These are phyloP conservation scores for Dioctria linearis DNA, from an alignment of 2,888 invertebrate genomes.

Conservation along the genomic window DNA sequence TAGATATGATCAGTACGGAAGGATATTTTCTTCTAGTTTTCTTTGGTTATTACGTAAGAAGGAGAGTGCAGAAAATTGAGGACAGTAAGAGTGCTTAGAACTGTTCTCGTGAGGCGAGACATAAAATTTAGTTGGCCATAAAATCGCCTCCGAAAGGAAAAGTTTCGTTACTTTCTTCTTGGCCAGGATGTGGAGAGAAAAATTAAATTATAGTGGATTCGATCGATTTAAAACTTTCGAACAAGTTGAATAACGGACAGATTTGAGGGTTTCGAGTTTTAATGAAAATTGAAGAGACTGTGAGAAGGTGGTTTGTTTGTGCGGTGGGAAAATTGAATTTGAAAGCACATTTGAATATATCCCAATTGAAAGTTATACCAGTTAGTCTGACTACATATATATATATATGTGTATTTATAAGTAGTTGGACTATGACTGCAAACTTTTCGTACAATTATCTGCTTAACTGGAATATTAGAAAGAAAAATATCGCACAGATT, in stretches of 20 bases:
- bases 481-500: neutral
- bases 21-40: slow-evolving; percentile 3
- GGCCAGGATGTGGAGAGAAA: slow-evolving; percentile 15
- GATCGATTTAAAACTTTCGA: slow-evolving; percentile 34
- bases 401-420: too few relatives aligned
- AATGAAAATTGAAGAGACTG: neutral
- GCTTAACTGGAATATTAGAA: neutral
- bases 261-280: slow-evolving; percentile 29
- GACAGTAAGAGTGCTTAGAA: neutral
- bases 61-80: slow-evolving; percentile 3
- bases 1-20: slow-evolving; percentile 27
- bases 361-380: neutral
- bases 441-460: slow-evolving; percentile 25
- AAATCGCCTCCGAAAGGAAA: slow-evolving; percentile 42
- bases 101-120: slow-evolving; percentile 6
- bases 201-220: slow-evolving; percentile 43
- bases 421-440: slow-evolving; percentile 5
- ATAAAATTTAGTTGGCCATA: slow-evolving; percentile 48
- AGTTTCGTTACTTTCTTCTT: slow-evolving; percentile 9
- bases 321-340: too few relatives aligned
- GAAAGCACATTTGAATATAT: too few relatives aligned
- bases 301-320: too few relatives aligned
- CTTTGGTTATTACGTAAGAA: slow-evolving; percentile 17
- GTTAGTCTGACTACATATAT: too few relatives aligned
- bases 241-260: slow-evolving; percentile 3